Evolutionary conservation across 2,888 invertebrate species (phyloP), one percentile per base, ranked within the genome.

Genomic region (Trilocha varians): DNA sequence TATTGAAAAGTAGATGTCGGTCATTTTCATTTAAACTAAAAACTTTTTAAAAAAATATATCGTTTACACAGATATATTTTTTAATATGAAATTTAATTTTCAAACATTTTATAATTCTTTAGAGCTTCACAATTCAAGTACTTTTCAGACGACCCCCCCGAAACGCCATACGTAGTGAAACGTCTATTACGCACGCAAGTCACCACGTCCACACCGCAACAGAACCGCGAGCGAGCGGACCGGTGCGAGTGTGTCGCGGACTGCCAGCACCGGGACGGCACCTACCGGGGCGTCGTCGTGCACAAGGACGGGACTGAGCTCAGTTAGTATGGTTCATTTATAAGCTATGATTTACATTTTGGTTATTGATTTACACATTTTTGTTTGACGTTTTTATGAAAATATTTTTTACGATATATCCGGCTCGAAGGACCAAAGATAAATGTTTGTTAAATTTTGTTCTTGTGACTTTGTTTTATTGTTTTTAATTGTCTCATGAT

Each of bases 261-360:
- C 46, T 53, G 64, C 45, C 56, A 49, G 18, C 62, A 60, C 46
- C 48, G 51, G 8, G 82, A 83, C 57, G 86, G 85, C 49, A 80
- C 84, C 1, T 87, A 87, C 60, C 57, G 77, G 14, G 83, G 84
- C 34, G 52, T 69, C 1, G 79, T 83, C 5, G 39, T 71, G 40
- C 86, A 86, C 42, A 69, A 69, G 40, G 86, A 86, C 43, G 86
- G 84, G 43, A 79, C 86, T 0, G 80, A 84, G 41, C 77, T 86
- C 5, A 70, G 84, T 86, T 5, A 71, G 73, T 64, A 45, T 13
- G 3, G 13, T 15, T 11, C 5, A 6, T 9, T 2, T 25, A 25
- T 9, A 2, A 11, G 25, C 25, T 6, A 25, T 25, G 11, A 3
- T 6, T 6, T 25, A 2, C 11, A 25, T 3, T 25, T 6, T 25